Base-by-base conservation (phyloP, 2,888 invertebrate species). In the Acrobeloides nanus region DNA sequence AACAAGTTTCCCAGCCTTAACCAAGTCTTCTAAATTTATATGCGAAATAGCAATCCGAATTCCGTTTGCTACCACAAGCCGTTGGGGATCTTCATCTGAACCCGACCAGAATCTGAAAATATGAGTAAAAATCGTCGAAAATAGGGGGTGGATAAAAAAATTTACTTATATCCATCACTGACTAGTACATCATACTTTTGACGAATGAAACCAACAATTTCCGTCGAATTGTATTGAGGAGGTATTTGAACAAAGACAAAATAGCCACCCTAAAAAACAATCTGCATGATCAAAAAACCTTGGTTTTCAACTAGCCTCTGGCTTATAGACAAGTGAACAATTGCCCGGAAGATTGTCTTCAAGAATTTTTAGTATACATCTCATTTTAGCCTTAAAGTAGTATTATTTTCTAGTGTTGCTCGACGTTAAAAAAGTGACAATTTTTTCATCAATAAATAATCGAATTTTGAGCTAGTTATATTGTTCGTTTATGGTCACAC, bases 161-260 rank as follows among this genome's bases (percentile, higher is more conserved):
- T 24, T 15, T 5, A 51, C 53, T 39, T 31, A 31, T 26, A 29
- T 31, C 53, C 53, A 27, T 53, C 46, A 7, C 23, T 26, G 26
- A 38, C 38, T 18, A 27, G 12, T 8, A 52, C 18, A 23, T 38
- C 35, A 29, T 53, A 38, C 10, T 52, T 43, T 23, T 45, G 12
- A 8, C 20, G 24, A 7, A 43, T 46, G 41, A 31, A 48, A 51
- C 15, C 51, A 52, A 27, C 48, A 53, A 31, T 59, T 50, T 18
- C 50, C 55, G 1, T 62, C 56, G 35, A 54, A 51, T 39, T 40
- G 53, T 32, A 50, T 27, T 68, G 72, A 39, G 75, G 55, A 0
- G 82, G 81, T 35, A 82, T 68, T 51, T 74, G 70, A 40, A 82
- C 70, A 82, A 82, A 83, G 35, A 82, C 68, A 53, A 82, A 83